Evolutionary conservation across 2,888 invertebrate genomes (phyloP), one percentile per base, ranked within the genome.

Genomic region (Celastrina argiolus): DNA sequence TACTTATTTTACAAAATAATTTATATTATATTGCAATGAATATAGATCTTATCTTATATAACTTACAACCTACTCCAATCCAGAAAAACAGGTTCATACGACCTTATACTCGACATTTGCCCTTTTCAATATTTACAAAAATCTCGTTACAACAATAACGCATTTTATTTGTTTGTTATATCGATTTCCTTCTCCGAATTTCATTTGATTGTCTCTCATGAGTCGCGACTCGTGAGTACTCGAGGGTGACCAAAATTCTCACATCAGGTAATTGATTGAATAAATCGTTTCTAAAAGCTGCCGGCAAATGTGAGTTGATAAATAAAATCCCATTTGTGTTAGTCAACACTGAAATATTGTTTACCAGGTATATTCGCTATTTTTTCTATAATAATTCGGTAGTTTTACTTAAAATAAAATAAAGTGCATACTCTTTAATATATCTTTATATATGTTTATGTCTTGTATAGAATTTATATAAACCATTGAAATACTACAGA

Each of bases 271-370:
- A 66, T 66, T 66, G 58, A 66, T 66, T 59, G 41, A 73, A 72
- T 77, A 79, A 81, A 80, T 78, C 75, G 76, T 74, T 58, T 64
- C 69, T 69, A 66, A 69, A 67, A 69, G 69, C 69, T 61, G 45
- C 39, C 42, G 51, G 42, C 67, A 64, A 67, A 66, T 58, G 56
- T 66, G 18, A 18, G 12, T 22, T 39, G 39, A 45, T 59, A 66
- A 58, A 66, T 42, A 10, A 58, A 66, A 66, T 66, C 18, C 31
- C n/a, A 18, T 41, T 18, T 22, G 8, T 18, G 10, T 64, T 51
- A 16, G 64, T 66, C 63, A 59, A 68, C 58, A 45, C 59, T 66
- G 12, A 42, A 45, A 68, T 66, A 58, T 65, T 16, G 63, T 56
- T 31, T 34, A 36, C 18, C 45, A 10, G 18, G 10, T 10, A 12